Percentiles rank a stretch among this genome's conserved stretches.
phyloP scores from a whole-genome alignment of 2,888 invertebrate species.

The Cryptocephalus moraei region DNA sequence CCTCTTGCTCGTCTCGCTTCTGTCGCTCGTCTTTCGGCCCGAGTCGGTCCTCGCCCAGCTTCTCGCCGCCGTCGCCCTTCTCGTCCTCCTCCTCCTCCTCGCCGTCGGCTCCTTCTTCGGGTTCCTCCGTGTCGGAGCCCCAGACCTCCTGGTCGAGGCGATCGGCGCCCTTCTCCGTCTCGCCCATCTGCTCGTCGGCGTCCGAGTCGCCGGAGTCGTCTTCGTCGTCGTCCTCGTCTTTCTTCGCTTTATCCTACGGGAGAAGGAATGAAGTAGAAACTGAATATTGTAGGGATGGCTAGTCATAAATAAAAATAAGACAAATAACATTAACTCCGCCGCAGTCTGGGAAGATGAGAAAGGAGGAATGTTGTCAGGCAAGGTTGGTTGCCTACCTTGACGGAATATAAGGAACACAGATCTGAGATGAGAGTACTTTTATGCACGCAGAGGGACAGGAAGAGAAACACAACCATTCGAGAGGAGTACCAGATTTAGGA shows the following conservation, averaged over 20 bases:
- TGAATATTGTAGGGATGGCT: too few relatives aligned
- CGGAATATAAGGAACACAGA: too few relatives aligned
- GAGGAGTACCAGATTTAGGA: too few relatives aligned
- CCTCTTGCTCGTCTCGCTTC: conserved; percentile 35
- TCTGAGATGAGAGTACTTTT: too few relatives aligned
- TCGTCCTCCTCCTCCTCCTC: conserved; percentile 29
- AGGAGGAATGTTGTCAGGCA: too few relatives aligned
- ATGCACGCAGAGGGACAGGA: too few relatives aligned
- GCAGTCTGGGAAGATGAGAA: too few relatives aligned
- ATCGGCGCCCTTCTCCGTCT: conserved; percentile 78
- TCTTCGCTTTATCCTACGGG: conserved; percentile 22
- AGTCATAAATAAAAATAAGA: too few relatives aligned
- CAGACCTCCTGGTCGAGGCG: conserved; percentile 71
- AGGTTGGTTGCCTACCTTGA: too few relatives aligned
- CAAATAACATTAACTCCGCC: too few relatives aligned
- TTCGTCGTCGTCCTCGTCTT: conserved; percentile 46
- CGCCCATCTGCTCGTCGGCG: conserved; percentile 93
- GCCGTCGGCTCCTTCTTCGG: conserved; percentile 52
- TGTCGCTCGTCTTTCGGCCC: conserved; percentile 61
- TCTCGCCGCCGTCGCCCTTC: conserved; percentile 47
- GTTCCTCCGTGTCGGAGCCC: conserved; percentile 75
- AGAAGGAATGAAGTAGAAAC: conserved; percentile 1
- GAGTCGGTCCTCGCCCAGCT: conserved; percentile 58
- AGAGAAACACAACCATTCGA: too few relatives aligned
- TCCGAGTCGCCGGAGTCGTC: conserved; percentile 63